phyloP scores from a whole-genome alignment of 2,797 vertebrate genomes.

The Cebuella pygmaea region DNA sequence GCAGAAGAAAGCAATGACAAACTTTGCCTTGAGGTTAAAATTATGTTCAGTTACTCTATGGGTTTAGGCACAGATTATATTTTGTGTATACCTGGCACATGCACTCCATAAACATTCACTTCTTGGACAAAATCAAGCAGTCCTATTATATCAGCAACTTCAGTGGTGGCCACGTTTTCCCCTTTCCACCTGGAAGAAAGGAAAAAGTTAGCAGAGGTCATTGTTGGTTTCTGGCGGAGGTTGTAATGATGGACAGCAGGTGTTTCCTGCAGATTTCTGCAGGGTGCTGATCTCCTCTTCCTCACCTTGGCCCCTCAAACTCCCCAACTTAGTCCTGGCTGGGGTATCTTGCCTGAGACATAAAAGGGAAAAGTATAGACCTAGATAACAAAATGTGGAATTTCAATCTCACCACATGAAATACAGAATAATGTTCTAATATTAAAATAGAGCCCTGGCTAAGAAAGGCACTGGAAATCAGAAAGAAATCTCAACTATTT shows the following conservation, averaged over 20 bases:
- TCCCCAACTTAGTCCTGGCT: neutral
- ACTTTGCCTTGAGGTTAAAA: neutral
- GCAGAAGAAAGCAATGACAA: neutral
- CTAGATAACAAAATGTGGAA: neutral
- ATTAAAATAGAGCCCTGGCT: neutral
- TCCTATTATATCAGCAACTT: slow-evolving; percentile 90
- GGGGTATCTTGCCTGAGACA: neutral
- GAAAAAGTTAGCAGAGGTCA: neutral
- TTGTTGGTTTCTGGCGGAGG: neutral
- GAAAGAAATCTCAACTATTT: neutral
- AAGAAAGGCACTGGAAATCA: neutral
- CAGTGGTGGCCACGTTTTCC: slow-evolving; percentile 94
- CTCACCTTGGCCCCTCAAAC: neutral
- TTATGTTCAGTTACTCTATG: neutral
- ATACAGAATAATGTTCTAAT: neutral
- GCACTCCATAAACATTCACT: slow-evolving; percentile 92
- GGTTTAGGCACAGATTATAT: neutral
- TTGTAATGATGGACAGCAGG: neutral
- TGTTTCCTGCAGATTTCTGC: neutral
- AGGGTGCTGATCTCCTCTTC: neutral
- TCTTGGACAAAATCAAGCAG: slow-evolving; percentile 89
- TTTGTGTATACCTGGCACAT: slow-evolving; percentile 89
- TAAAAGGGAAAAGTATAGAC: neutral
- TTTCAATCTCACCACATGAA: neutral
- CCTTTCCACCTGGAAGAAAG: slow-evolving; percentile 92